Conservation (phyloP, 1,140 invertebrate species). For the Calephelis nemesis region DNA sequence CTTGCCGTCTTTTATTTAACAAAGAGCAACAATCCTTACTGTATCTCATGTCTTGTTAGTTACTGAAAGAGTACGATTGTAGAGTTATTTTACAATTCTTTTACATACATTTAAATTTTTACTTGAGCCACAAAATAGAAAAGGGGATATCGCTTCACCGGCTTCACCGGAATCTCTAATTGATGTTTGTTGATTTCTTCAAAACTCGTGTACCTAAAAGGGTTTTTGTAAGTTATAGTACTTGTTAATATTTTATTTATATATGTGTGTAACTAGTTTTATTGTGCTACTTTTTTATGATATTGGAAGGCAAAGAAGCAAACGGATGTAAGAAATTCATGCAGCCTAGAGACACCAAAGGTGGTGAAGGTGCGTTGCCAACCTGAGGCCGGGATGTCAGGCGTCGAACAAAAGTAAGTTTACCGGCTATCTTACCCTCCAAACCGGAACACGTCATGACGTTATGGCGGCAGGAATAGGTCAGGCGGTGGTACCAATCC, state of each 20-base stretch:
- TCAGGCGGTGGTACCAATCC: too few species aligned
- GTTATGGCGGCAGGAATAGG: too few species aligned
- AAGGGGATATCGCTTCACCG: constrained; percentile 5
- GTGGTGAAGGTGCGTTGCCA: too few species aligned
- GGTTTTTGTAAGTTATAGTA: not conserved
- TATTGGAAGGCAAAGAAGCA: too few species aligned
- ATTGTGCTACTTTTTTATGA: not conserved
- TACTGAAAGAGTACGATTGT: not conserved
- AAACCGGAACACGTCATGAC: too few species aligned
- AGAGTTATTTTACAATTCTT: not conserved
- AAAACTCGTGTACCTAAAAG: constrained; percentile 7
- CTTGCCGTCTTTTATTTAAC: too few species aligned
- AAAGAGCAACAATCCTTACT: not conserved
- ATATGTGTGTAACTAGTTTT: not conserved
- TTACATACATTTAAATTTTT: constrained; percentile 21
- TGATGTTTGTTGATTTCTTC: constrained; percentile 16
- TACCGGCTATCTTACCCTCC: too few species aligned
- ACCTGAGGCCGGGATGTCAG: too few species aligned
- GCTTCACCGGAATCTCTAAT: constrained; percentile 9
- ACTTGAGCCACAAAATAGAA: constrained; percentile 14
- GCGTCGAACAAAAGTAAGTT: too few species aligned
- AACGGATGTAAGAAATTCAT: too few species aligned
- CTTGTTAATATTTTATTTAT: not conserved
- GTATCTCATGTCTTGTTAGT: not conserved
- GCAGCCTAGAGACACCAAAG: too few species aligned